Evolutionary conservation across 2,113 vertebrate genomes (phyloP).

Genomic region (Dromaius novaehollandiae): DNA sequence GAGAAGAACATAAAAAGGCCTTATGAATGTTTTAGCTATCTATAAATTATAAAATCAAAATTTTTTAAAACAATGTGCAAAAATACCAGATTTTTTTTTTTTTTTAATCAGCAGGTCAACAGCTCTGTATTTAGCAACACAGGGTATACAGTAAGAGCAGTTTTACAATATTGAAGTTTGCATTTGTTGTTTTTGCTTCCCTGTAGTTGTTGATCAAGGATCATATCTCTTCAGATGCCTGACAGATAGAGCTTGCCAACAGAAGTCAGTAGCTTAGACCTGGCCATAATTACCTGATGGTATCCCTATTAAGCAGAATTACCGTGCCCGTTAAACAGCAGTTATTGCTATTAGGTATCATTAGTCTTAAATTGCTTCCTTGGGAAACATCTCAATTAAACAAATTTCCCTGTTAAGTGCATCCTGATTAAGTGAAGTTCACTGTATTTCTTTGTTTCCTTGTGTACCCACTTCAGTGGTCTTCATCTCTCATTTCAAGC

Average conservation of each 20-base stretch:
- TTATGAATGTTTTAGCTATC: neutral
- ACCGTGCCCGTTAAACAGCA: conserved; percentile 55
- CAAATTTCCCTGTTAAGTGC: conserved; percentile 43
- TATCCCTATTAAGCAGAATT: conserved; percentile 54
- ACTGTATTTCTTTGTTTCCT: conserved; percentile 5
- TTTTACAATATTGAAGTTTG: neutral
- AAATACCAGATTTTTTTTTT: neutral
- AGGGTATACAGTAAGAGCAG: neutral
- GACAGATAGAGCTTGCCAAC: conserved; percentile 1
- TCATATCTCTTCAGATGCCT: neutral
- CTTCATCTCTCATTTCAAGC: neutral
- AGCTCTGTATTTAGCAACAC: neutral
- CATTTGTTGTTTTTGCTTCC: neutral
- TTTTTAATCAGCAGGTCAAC: neutral
- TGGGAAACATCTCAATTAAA: conserved; percentile 63
- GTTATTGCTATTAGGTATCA: conserved; percentile 59
- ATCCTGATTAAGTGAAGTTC: conserved; percentile 40
- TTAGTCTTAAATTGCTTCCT: conserved; percentile 63
- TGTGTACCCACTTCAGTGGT: neutral
- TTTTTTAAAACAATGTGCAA: neutral
- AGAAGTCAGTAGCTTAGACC: conserved; percentile 8
- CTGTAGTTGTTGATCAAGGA: neutral
- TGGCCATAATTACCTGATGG: conserved; percentile 57
- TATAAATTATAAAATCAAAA: neutral
- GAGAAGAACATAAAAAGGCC: neutral